Evolutionary conservation across 1,140 invertebrate species (phyloP), one percentile per base, ranked within the genome.

Genomic region (Andricus grossulariae): DNA sequence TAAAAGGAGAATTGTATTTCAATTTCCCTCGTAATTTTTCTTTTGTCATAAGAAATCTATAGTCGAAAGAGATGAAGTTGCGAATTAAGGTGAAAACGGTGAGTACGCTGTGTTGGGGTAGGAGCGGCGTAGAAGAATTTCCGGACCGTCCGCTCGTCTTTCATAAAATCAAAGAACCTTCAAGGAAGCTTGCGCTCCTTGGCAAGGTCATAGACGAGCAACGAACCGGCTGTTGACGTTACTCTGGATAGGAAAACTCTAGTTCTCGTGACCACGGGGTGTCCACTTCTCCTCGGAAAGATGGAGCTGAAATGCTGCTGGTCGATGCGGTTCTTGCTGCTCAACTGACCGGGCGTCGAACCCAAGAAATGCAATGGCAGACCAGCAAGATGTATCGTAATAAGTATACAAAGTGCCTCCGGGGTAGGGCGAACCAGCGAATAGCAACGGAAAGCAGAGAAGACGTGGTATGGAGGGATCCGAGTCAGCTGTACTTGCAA

Each of bases 311-410:
- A 66, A 66, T 21, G 52, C 52, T 54, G 52, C 52, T 18, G 52
- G 52, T 54, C n/a, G 74, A 49, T 70, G 66, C 72, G 77, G 73
- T 73, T 79, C 77, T 75, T 66, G 78, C 73, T 71, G 39, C 73
- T 73, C 80, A 84, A 89, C 86, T 90, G 88, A 90, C 89, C 89
- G 89, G 89, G 78, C 89, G 83, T 90, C 89, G 89, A 90, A 90
- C 89, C 89, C 88, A 71, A 87, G 86, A 83, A 89, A 84, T 85
- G 79, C 80, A 80, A 79, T 75, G 82, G 55, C 73, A 60, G 55
- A 74, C 81, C 75, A 72, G 82, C 72, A 80, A 86, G 87, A 88
- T 87, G 82, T 86, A 88, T 89, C 88, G 86, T 88, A 88, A 88
- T 88, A 88, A 86, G 83, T 87, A 79, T 81, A 81, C 81, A 73